Conservation (phyloP, 2,797 vertebrate genomes). For the Paguma larvata region DNA sequence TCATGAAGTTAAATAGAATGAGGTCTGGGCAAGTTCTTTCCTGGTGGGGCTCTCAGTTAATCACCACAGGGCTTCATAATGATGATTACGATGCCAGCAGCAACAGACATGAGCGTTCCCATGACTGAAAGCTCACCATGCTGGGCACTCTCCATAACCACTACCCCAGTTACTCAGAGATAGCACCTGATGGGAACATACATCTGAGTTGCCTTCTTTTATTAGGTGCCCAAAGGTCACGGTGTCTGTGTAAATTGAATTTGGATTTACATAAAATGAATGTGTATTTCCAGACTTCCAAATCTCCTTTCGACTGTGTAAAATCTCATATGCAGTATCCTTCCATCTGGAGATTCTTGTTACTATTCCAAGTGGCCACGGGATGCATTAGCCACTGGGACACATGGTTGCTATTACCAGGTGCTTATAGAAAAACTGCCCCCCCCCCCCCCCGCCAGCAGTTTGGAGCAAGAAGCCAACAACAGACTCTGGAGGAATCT, state of each 20-base stretch:
- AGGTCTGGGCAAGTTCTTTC: background rate
- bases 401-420: background rate
- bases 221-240: background rate
- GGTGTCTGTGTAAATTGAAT: constrained; percentile 21
- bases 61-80: background rate
- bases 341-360: constrained; percentile 39
- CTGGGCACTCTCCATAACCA: background rate
- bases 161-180: background rate
- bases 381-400: background rate
- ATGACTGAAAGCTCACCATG: background rate
- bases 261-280: constrained; percentile 9
- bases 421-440: background rate
- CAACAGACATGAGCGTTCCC: background rate
- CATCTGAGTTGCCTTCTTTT: background rate
- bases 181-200: background rate
- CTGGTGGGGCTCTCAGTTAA: background rate
- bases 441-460: too few species aligned
- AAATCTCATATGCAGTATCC: constrained; percentile 44
- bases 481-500: background rate
- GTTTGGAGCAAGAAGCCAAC: constrained; percentile 14
- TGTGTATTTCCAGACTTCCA: constrained; percentile 31
- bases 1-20: background rate
- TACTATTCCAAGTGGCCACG: constrained; percentile 42
- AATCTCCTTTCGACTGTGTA: constrained; percentile 49
- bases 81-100: background rate